These are phyloP conservation scores for Phataginus tricuspis DNA, from an alignment of 2,797 vertebrate species.

Conservation along the genomic window DNA sequence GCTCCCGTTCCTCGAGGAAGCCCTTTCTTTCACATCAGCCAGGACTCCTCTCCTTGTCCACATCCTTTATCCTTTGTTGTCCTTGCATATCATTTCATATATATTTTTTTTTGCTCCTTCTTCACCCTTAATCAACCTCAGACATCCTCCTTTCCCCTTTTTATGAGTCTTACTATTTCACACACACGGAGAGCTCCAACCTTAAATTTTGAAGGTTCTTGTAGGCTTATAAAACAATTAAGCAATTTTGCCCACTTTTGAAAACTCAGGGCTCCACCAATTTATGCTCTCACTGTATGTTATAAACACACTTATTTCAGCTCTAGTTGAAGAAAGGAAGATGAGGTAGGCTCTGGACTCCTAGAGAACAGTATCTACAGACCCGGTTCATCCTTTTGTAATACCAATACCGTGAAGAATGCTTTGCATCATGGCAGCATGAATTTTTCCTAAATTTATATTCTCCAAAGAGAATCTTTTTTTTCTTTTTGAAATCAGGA, in stretches of 20 bases:
- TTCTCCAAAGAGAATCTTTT: neutral
- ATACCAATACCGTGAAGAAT: neutral
- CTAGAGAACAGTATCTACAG: neutral
- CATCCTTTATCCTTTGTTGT: neutral
- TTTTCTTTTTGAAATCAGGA: neutral
- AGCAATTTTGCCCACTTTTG: neutral
- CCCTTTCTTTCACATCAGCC: neutral
- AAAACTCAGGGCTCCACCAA: neutral
- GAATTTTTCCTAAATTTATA: neutral
- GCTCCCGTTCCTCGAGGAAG: neutral
- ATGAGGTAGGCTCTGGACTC: neutral
- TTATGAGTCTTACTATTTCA: neutral
- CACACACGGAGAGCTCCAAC: neutral
- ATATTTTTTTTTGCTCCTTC: neutral
- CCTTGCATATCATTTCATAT: neutral
- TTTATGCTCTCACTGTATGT: neutral
- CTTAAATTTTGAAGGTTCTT: neutral
- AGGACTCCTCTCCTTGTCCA: neutral
- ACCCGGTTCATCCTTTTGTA: neutral
- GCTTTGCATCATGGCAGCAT: neutral
- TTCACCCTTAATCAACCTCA: neutral
- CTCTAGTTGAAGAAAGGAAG: neutral
- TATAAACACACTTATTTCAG: neutral
- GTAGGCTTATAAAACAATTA: neutral
- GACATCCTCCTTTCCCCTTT: neutral